Conservation (phyloP, 2,797 vertebrate species). For the Sebastes flavidus region DNA sequence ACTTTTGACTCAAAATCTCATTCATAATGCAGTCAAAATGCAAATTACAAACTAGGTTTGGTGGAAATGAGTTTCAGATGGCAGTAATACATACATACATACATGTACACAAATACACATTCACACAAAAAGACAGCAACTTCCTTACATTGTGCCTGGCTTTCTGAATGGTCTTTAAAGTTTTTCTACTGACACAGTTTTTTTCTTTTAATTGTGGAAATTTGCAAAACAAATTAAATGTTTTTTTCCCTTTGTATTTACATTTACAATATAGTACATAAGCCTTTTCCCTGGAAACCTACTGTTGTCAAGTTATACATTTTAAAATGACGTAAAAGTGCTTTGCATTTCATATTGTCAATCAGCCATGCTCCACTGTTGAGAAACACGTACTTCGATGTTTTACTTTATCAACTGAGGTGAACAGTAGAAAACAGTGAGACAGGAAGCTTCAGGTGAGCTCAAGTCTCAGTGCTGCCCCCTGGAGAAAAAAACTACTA, state of each 20-base stretch:
- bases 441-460: conserved; percentile 1
- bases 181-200: not conserved
- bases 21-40: not conserved
- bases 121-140: not conserved
- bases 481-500: conserved; percentile 29
- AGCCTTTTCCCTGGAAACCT: not conserved
- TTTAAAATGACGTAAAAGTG: not conserved
- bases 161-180: not conserved
- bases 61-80: not conserved
- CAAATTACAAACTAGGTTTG: not conserved
- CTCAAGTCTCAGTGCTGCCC: conserved; percentile 39
- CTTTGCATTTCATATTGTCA: not conserved
- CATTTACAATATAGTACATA: not conserved
- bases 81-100: not conserved
- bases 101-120: not conserved
- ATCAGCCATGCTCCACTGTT: not conserved
- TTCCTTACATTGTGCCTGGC: not conserved
- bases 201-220: not conserved
- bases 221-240: not conserved
- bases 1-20: not conserved
- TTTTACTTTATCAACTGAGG: not conserved
- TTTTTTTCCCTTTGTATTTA: no score
- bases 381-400: not conserved
- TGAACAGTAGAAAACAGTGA: not conserved
- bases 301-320: not conserved